Percentiles rank a stretch among this genome's conserved stretches.
phyloP scores from a whole-genome alignment of 1,140 invertebrate species.

The Diorhabda elongata region DNA sequence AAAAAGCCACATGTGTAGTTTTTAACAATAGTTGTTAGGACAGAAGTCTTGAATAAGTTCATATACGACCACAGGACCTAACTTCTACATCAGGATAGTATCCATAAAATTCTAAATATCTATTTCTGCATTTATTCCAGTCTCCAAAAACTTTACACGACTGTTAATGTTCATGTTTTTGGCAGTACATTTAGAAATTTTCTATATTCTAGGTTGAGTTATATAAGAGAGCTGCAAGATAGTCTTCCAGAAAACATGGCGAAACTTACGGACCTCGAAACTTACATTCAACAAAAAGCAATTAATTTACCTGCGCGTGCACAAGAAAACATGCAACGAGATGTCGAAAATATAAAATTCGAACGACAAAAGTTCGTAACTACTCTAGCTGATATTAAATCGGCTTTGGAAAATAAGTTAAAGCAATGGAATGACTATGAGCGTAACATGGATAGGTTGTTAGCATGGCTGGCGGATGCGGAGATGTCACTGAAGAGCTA shows the following conservation, averaged over 20 bases:
- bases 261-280: constrained; percentile 65
- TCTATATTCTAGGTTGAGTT: constrained; percentile 49
- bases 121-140: no score
- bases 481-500: constrained; percentile 87
- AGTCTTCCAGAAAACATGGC: constrained; percentile 68
- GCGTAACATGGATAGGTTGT: constrained; percentile 73
- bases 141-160: no score
- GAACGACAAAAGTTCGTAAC: constrained; percentile 81
- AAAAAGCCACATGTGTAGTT: no score
- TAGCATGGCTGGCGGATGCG: constrained; percentile 80
- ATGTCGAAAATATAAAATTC: constrained; percentile 67
- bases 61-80: no score
- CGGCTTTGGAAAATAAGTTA: constrained; percentile 76
- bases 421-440: constrained; percentile 91
- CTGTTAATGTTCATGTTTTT: no score
- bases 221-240: constrained; percentile 74
- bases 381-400: constrained; percentile 69
- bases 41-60: no score
- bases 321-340: constrained; percentile 75
- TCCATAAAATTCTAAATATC: no score
- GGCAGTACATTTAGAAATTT: no score
- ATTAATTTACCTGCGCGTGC: constrained; percentile 66
- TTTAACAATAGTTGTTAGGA: no score
- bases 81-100: no score
- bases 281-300: constrained; percentile 64